Percentiles rank a stretch among this genome's conserved stretches.
These are phyloP conservation scores for Sminthurides bifidus DNA, from an alignment of 1,140 invertebrate species.

Conservation along the genomic window DNA sequence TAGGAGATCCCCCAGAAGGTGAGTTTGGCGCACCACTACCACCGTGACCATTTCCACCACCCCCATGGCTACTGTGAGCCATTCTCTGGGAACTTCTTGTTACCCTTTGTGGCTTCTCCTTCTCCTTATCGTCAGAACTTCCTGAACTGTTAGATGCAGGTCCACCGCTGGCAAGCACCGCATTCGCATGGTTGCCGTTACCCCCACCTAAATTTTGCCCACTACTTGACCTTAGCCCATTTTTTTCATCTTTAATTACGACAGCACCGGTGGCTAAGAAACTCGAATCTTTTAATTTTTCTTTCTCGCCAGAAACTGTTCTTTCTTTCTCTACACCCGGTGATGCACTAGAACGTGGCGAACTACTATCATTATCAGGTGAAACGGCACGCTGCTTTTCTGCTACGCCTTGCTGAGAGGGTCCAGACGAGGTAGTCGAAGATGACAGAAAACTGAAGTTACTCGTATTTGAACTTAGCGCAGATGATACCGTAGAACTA, in stretches of 20 bases:
- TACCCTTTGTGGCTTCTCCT: conserved; percentile 31
- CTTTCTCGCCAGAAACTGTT: too few species aligned
- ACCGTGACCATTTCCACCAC: conserved; percentile 4
- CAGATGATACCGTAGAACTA: neutral
- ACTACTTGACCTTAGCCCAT: neutral
- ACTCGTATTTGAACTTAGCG: neutral
- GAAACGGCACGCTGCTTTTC: too few species aligned
- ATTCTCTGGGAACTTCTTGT: conserved; percentile 37
- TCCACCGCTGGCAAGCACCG: too few species aligned
- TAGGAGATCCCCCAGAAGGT: conserved; percentile 23
- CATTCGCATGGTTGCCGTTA: neutral
- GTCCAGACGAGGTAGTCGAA: too few species aligned
- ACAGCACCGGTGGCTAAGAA: too few species aligned
- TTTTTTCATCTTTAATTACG: neutral
- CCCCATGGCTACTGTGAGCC: conserved; percentile 10
- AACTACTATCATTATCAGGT: neutral
- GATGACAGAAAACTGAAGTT: neutral
- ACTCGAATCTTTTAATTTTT: too few species aligned
- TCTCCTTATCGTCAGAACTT: conserved; percentile 9
- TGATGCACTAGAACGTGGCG: neutral
- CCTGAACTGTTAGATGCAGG: conserved; percentile 4
- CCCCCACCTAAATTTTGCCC: neutral
- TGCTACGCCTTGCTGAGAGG: too few species aligned
- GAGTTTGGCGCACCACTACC: conserved; percentile 29
- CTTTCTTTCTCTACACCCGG: neutral